These are phyloP conservation scores for Hormiphora californensis DNA, from an alignment of 37 sponge, comb jelly and placozoan species.

Conservation along the genomic window DNA sequence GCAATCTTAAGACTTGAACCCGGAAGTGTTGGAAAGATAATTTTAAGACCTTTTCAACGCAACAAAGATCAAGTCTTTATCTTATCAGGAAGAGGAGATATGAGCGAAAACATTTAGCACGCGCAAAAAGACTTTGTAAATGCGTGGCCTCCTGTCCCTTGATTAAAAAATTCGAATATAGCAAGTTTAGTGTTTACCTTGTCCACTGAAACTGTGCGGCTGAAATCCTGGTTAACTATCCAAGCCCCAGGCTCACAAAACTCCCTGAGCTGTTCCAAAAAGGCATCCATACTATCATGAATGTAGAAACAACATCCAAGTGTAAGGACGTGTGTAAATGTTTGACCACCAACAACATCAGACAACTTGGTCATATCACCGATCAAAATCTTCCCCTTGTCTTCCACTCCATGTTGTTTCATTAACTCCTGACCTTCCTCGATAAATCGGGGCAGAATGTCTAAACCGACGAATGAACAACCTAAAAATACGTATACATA, in stretches of 20 bases:
- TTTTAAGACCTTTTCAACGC: no score
- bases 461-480: neutral
- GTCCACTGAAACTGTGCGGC: neutral
- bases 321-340: constrained; percentile 1
- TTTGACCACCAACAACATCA: neutral
- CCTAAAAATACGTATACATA: neutral
- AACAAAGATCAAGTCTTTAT: no score
- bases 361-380: neutral
- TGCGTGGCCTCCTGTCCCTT: no score
- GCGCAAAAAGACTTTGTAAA: no score
- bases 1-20: no score
- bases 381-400: neutral
- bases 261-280: neutral
- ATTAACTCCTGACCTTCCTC: neutral
- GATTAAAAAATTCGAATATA: no score
- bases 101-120: no score
- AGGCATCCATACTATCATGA: neutral
- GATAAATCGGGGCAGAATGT: neutral
- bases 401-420: neutral
- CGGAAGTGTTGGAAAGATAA: no score
- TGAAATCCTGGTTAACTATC: neutral
- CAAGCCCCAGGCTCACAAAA: no score
- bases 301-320: neutral
- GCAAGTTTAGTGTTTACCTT: neutral
- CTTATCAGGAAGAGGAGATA: no score